Base-by-base conservation (phyloP, 2,888 invertebrate species). In the Glaucopsyche alexis region DNA sequence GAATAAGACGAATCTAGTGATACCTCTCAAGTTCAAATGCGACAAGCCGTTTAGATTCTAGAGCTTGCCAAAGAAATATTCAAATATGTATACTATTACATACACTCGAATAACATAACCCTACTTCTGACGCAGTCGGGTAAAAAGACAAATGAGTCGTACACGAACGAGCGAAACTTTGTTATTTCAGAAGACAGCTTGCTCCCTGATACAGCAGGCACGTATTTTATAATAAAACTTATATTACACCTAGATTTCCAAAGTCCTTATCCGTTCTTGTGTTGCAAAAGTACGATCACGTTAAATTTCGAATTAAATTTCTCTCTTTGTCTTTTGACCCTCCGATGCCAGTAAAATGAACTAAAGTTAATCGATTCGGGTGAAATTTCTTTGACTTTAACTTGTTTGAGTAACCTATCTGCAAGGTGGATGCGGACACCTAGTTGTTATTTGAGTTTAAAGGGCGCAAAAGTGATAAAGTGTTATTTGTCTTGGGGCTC, bases 401-500 rank as follows among this genome's bases (percentile, higher is more conserved):
- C 29, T 38, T 60, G 60, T 60, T 60, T 1, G 60, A 55, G 16
- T 4, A 42, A 47, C 47, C 47, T 47, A 8, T 47, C 60, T 6
- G 60, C 60, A 60, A 60, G 60, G 60, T 60, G 11, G 60, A 19
- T 11, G 60, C 60, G 29, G 60, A 60, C 60, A 60, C 60, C 60
- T 60, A 13, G 4, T 38, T 29, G 60, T 60, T 60, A 29, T 60
- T 60, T 66, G 40, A 66, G 16, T 47, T 49, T 14, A 69, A 47
- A 69, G 19, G 69, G 66, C 42, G 60, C 42, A 42, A 42, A 66
- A 66, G 66, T 66, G 42, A 66, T 42, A 42, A 66, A 45, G 45
- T 19, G 69, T 49, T 69, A 47, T 69, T 69, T 69, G 13, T 69
- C 29, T 49, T 69, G 49, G 47, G 45, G 29, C 45, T 67, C 16